A percentile compares a stretch with the other conserved stretches of the same genome.
phyloP scores from a whole-genome alignment of 2,113 vertebrate species.

The Cinclus mexicanus region DNA sequence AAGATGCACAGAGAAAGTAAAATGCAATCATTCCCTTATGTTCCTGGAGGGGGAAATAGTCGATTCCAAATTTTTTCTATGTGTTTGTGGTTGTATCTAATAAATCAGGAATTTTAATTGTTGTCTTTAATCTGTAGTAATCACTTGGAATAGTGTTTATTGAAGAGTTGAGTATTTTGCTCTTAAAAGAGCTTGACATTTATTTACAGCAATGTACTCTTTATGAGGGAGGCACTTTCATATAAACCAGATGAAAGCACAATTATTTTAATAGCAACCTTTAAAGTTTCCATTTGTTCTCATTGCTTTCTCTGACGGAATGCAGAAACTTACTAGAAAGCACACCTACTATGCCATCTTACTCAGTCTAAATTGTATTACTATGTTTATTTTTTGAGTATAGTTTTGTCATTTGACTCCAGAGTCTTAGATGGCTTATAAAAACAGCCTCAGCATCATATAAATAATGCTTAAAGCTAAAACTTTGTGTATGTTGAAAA shows the following conservation, averaged over 20 bases:
- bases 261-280: constrained; percentile 45
- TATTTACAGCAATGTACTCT: constrained; percentile 20
- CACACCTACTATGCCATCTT: background rate
- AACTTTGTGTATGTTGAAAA: background rate
- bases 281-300: constrained; percentile 31
- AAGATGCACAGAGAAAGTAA: constrained; percentile 34
- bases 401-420: background rate
- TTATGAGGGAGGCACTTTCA: constrained; percentile 39
- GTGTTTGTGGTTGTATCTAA: constrained; percentile 41
- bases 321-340: background rate
- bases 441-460: background rate
- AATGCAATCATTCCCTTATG: constrained; percentile 2
- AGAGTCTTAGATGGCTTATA: background rate
- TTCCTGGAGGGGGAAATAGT: background rate
- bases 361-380: background rate
- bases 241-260: constrained; percentile 47
- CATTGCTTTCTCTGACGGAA: background rate
- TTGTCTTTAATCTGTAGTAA: constrained; percentile 51
- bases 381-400: background rate
- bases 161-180: constrained; percentile 50
- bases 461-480: background rate
- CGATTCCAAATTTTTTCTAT: background rate
- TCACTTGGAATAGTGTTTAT: constrained; percentile 54
- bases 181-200: constrained; percentile 37
- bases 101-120: constrained; percentile 62